Evolutionary conservation across 1,140 invertebrate species (phyloP).

Genomic region (Pachypeltis micranthus): DNA sequence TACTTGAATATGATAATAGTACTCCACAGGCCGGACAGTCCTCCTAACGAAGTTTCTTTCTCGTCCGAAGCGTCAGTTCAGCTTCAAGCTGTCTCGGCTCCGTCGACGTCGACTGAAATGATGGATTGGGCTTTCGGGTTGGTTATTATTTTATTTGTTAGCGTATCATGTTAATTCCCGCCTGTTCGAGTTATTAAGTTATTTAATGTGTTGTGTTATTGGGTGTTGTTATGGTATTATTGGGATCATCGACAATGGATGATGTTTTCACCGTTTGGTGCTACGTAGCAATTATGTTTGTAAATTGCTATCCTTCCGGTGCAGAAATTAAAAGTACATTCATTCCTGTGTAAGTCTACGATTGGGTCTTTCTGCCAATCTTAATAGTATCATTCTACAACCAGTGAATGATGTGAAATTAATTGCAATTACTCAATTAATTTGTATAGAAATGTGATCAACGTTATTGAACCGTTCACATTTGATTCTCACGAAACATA

Average conservation of each 20-base stretch:
- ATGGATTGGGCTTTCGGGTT: constrained; percentile 5
- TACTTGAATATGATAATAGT: constrained; percentile 1
- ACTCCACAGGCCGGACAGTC: constrained; percentile 10
- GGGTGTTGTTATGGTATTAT: background rate
- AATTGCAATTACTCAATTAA: too few relatives aligned
- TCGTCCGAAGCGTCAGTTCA: background rate
- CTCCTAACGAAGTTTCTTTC: background rate
- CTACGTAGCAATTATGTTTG: background rate
- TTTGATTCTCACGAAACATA: too few relatives aligned
- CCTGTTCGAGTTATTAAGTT: too few relatives aligned
- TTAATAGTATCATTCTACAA: too few relatives aligned
- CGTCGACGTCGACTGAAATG: background rate
- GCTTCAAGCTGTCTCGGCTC: background rate
- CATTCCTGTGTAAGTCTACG: too few relatives aligned
- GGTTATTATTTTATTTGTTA: background rate
- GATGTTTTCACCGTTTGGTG: background rate
- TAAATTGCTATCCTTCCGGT: background rate
- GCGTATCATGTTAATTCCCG: background rate
- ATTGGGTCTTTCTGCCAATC: too few relatives aligned
- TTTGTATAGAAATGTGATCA: too few relatives aligned
- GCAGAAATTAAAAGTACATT: too few relatives aligned
- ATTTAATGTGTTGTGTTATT: too few relatives aligned
- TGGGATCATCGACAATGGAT: background rate
- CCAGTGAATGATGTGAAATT: too few relatives aligned
- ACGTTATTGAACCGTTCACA: too few relatives aligned